These are phyloP conservation scores for Coenonympha arcania DNA, from an alignment of 2,888 invertebrate species.

Conservation along the genomic window DNA sequence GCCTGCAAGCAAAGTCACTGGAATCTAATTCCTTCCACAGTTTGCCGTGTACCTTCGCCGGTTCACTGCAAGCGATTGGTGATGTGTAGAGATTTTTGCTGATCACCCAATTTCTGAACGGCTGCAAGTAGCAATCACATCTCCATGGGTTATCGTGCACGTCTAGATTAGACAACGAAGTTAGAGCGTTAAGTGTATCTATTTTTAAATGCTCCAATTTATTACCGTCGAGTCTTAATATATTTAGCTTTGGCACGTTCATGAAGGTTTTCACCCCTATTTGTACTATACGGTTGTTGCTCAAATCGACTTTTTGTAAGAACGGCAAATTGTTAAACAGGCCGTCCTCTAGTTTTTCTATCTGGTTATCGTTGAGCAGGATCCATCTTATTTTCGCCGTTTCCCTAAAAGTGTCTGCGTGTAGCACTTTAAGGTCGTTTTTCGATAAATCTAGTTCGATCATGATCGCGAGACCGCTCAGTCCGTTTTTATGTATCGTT, in stretches of 20 bases:
- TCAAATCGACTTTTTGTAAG: conserved; percentile 83
- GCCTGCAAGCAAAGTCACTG: conserved; percentile 87
- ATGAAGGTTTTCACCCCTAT: conserved; percentile 82
- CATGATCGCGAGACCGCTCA: conserved; percentile 82
- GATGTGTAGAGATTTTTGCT: conserved; percentile 82
- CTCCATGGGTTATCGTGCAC: conserved; percentile 89
- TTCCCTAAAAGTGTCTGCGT: conserved; percentile 80
- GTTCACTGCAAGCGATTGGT: conserved; percentile 82
- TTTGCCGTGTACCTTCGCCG: conserved; percentile 78
- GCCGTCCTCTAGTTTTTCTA: conserved; percentile 81
- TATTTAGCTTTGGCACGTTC: conserved; percentile 78
- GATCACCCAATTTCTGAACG: conserved; percentile 84
- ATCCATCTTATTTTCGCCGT: conserved; percentile 81
- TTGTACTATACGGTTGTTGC: conserved; percentile 80
- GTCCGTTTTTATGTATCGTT: conserved; percentile 82
- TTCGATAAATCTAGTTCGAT: conserved; percentile 87
- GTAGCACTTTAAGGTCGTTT: conserved; percentile 79
- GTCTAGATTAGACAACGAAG: conserved; percentile 80
- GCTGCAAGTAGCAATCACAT: conserved; percentile 88
- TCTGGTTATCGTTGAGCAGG: conserved; percentile 81
- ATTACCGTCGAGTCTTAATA: conserved; percentile 82
- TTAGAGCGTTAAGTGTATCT: conserved; percentile 77
- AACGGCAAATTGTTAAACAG: conserved; percentile 83
- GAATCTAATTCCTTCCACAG: conserved; percentile 81
- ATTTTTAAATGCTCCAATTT: conserved; percentile 79